phyloP scores from a whole-genome alignment of 2,113 vertebrate genomes.

The Hydrolagus affinis region DNA sequence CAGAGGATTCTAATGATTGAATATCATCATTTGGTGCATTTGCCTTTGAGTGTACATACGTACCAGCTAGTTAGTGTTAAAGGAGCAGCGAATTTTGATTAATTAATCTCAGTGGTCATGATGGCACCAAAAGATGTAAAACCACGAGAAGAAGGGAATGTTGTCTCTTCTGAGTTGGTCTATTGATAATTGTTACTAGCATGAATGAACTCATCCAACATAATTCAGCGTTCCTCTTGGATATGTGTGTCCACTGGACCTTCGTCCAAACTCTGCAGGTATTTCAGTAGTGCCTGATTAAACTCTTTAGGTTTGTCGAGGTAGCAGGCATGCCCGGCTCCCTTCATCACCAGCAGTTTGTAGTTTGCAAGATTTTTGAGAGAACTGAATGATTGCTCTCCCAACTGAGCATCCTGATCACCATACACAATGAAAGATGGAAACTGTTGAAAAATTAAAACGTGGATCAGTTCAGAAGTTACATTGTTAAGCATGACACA shows the following conservation, averaged over 20 bases:
- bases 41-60: too few relatives aligned
- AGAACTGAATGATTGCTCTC: constrained; percentile 68
- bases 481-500: background rate
- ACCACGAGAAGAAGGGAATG: background rate
- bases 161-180: background rate
- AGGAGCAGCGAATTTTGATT: too few relatives aligned
- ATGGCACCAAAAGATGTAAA: background rate
- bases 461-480: background rate
- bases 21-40: too few relatives aligned
- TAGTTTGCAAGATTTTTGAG: constrained; percentile 74
- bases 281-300: constrained; percentile 71
- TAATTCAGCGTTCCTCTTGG: background rate
- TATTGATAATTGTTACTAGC: background rate
- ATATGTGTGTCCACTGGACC: background rate
- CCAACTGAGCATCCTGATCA: constrained; percentile 72
- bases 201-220: background rate
- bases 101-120: background rate
- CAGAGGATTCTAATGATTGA: background rate
- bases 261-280: constrained; percentile 62
- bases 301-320: constrained; percentile 79
- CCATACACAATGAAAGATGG: constrained; percentile 81
- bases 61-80: too few relatives aligned
- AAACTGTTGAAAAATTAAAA: constrained; percentile 52
- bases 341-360: constrained; percentile 73
- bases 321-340: constrained; percentile 85